A percentile compares a stretch with the other conserved stretches of the same genome.
Conservation (phyloP, 2,113 vertebrate genomes). For the Vulpes lagopus region DNA sequence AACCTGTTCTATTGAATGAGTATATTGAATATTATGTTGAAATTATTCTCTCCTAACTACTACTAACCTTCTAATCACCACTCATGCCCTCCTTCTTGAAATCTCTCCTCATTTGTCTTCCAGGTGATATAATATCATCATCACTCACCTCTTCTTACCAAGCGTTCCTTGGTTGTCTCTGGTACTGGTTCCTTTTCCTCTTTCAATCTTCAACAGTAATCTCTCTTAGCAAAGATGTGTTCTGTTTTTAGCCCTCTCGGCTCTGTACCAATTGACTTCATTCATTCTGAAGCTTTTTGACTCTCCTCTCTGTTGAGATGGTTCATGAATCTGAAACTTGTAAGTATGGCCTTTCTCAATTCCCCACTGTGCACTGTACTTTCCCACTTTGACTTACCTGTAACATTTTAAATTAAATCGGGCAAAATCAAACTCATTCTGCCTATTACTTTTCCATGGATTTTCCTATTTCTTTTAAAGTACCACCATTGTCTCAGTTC, state of each 20-base stretch:
- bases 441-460: neutral
- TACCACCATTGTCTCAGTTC: neutral
- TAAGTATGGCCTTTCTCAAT: neutral
- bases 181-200: neutral
- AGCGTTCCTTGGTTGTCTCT: neutral
- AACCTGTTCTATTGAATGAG: neutral
- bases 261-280: neutral
- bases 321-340: neutral
- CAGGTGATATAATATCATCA: fast-evolving
- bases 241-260: neutral
- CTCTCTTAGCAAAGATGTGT: neutral
- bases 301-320: neutral
- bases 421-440: neutral
- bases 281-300: neutral
- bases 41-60: neutral
- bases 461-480: neutral
- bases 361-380: neutral
- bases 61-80: neutral
- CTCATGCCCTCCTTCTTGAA: neutral
- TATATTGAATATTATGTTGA: neutral
- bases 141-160: neutral
- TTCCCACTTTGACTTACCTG: neutral
- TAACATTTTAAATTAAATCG: neutral
- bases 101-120: neutral
- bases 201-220: neutral